A percentile compares a stretch with the other conserved stretches of the same genome.
These are phyloP conservation scores for Caenorhabditis brenneri DNA, from an alignment of 1,140 invertebrate species.

Conservation along the genomic window DNA sequence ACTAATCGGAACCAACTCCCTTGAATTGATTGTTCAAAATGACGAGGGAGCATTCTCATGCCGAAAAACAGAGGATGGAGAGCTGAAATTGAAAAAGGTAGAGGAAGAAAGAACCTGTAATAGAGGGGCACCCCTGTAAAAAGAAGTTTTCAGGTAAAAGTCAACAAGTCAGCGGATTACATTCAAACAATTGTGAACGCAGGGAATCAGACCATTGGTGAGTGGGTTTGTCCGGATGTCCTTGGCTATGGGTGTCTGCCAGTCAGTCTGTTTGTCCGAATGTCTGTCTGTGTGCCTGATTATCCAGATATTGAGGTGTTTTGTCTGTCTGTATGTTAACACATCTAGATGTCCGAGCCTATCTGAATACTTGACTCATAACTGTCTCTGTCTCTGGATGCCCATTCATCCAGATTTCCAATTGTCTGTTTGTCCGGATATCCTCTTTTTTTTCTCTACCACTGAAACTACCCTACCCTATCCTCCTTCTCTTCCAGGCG, in stretches of 20 bases:
- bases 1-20: constrained; percentile 58
- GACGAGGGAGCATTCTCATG: constrained; percentile 53
- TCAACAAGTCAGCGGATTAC: background rate
- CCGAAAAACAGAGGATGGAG: constrained; percentile 50
- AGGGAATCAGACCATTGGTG: constrained; percentile 3
- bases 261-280: no score
- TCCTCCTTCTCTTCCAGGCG: constrained; percentile 52
- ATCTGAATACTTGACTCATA: no score
- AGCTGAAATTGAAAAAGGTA: constrained; percentile 49
- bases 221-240: background rate
- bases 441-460: no score
- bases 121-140: background rate
- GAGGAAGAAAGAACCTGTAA: background rate
- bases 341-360: no score
- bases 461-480: no score
- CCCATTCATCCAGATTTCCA: no score
- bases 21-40: constrained; percentile 60
- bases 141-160: constrained; percentile 1
- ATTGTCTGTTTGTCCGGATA: background rate
- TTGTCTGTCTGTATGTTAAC: no score
- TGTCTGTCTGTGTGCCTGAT: no score
- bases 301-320: no score
- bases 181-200: constrained; percentile 22
- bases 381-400: no score
- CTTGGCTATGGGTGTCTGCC: no score